These are phyloP conservation scores for Dryobates pubescens DNA, from an alignment of 2,797 vertebrate genomes.

Conservation along the genomic window DNA sequence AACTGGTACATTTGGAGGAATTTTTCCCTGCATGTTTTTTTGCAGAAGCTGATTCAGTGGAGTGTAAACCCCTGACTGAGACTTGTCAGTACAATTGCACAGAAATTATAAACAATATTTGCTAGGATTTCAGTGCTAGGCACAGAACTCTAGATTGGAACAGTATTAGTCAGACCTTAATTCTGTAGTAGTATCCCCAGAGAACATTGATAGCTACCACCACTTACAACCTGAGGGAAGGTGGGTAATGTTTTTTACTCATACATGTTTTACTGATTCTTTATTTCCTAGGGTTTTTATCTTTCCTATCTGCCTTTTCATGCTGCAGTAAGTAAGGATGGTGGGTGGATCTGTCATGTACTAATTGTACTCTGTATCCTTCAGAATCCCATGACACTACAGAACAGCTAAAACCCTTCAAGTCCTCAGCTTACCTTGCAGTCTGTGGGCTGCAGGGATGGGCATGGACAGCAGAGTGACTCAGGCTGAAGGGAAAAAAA, in stretches of 20 bases:
- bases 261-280: neutral
- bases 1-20: neutral
- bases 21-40: neutral
- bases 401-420: neutral
- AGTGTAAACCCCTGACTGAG: neutral
- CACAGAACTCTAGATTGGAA: neutral
- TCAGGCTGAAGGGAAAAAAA: neutral
- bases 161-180: neutral
- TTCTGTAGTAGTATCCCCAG: neutral
- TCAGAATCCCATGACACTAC: neutral
- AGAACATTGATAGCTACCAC: neutral
- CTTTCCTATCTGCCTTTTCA: neutral
- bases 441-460: neutral
- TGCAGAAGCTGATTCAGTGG: neutral
- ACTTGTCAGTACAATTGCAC: neutral
- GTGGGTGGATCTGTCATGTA: neutral
- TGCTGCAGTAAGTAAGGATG: neutral
- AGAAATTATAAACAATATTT: constrained; percentile 7
- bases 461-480: neutral
- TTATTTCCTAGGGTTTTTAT: neutral
- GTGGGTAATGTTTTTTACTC: neutral
- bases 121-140: neutral
- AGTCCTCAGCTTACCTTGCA: neutral
- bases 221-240: neutral
- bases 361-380: neutral